Evolutionary conservation across 2,113 vertebrate species (phyloP), one percentile per base, ranked within the genome.

Genomic region (Pterocles orientalis): DNA sequence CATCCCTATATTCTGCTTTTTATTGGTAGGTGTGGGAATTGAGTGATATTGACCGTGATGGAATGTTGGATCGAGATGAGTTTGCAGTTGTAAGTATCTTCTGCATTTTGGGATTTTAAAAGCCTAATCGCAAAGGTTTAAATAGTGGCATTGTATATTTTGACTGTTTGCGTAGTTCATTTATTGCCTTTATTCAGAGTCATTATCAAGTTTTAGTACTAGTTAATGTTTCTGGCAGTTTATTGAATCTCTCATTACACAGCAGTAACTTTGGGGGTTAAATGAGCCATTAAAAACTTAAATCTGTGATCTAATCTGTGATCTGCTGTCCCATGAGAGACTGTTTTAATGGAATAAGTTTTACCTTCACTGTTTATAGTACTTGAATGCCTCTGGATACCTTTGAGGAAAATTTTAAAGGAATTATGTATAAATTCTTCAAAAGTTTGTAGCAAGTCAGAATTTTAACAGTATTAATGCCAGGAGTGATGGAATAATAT

Each of bases 21-120:
- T 75, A 23, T 89, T 83, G 39, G 96, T 94, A 99, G 99, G 99
- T 99, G 90, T 99, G 99, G 99, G 99, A 99, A 87, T 97, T 99
- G 92, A 99, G 99, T 97, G 99, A 99, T 94, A 98, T 99, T 86
- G 99, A 99, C 98, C 99, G 98, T 76, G 99, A 99, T 96, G 99
- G 99, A 96, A 99, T 99, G 98, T 97, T 99, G 97, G 99, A 99
- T 98, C 98, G 97, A 97, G 99, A 99, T 97, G 99, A 99, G 88
- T 99, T 99, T 98, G 98, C 99, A 95, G 99, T 99, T 98, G 99
- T 99, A 97, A 99, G 99, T 98, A 96, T 84, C 65, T 79, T 51
- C 33, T 75, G 33, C 33, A 26, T 77, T 87, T 56, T 34, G 61
- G 33, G 60, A 29, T 78, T 92, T 39, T 81, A 56, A 34, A 91